Base-by-base conservation (phyloP, 2,113 vertebrate genomes). In the Megaceryle maxima region DNA sequence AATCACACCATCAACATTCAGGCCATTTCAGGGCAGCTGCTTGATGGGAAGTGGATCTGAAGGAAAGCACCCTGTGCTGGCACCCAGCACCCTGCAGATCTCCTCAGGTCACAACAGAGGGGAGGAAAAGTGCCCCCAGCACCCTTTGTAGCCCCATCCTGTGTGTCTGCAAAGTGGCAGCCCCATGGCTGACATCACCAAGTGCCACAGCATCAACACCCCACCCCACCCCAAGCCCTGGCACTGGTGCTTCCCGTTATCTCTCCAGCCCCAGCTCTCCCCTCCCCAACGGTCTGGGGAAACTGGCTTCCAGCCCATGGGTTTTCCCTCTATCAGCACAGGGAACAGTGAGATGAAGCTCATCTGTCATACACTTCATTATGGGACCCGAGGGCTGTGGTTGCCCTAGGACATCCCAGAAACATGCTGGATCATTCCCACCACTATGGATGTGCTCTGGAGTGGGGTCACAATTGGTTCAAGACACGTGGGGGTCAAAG, bases 211-310 rank as follows among this genome's bases (percentile, higher is more conserved):
- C 81, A 8, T 2, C 77, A 43, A 48, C 3, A 37, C 44, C 53
- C 22, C 67, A 51, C 73, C 70, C 60, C 48, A 56, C 79, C 76
- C 62, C 39, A 11, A 31, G 81, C 84, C 87, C 60, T 79, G 87
- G 44, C 95, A 77, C 70, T 0, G 7, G 2, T 2, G 20, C 59
- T 22, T 62, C 92, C 85, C 26, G 9, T 97, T 97, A 97, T 97
- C 96, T 95, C 68, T 43, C 46, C 79, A 11, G 83, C 73, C 83
- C 94, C 68, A 83, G 92, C 94, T 55, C 83, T 95, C 92, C 72
- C 80, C 92, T 93, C 95, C 91, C 95, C 94, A 97, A 96, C 96
- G 72, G 95, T 31, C 72, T 28, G 5, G 46, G 86, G 69, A 66
- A 82, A 13, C 53, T 93, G 95, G 92, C 95, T 93, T 72, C 76